These are phyloP conservation scores for Leucosticte australis DNA, from an alignment of 2,113 vertebrate species.

Conservation along the genomic window DNA sequence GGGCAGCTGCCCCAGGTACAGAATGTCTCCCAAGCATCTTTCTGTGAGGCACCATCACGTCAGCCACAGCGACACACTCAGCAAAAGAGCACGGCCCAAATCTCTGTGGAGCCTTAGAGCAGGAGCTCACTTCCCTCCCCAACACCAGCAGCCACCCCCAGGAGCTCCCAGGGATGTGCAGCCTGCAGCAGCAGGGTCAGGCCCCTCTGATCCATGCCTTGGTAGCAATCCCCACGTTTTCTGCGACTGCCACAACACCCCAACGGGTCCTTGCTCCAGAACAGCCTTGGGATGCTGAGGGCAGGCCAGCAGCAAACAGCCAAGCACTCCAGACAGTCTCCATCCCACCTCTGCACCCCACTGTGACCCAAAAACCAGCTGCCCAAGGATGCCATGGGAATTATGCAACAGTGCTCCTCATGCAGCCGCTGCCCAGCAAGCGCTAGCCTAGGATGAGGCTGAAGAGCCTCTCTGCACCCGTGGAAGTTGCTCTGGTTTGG, in stretches of 20 bases:
- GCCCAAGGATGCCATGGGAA: neutral
- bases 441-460: neutral
- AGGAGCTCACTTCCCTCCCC: neutral
- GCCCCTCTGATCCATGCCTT: neutral
- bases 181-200: neutral
- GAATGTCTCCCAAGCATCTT: neutral
- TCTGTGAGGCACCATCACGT: neutral
- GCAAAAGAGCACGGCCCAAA: neutral
- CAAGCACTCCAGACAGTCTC: neutral
- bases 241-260: fast-evolving
- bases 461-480: neutral
- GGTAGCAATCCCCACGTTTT: fast-evolving
- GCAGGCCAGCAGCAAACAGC: neutral
- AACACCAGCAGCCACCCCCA: fast-evolving
- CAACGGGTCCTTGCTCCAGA: neutral
- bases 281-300: fast-evolving
- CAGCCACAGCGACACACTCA: fast-evolving
- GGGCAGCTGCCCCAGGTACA: neutral
- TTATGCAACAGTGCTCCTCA: neutral
- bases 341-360: neutral
- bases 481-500: neutral
- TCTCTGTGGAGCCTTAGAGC: fast-evolving
- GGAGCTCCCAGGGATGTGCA: fast-evolving
- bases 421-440: neutral
- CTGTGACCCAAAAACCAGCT: neutral